phyloP scores from a whole-genome alignment of 2,888 invertebrate species.

The Conus canariensis region DNA sequence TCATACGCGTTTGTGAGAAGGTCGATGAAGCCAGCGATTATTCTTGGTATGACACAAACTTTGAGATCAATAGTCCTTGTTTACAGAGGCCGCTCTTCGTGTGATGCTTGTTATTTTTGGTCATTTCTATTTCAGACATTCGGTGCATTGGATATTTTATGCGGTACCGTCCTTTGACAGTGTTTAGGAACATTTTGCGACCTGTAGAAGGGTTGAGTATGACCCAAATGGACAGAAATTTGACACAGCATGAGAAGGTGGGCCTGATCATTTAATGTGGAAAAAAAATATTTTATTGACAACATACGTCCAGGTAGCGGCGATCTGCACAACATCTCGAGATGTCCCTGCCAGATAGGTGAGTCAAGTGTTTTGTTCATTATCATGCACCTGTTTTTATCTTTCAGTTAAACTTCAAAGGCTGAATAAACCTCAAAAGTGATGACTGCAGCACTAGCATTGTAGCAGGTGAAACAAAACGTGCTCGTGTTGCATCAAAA shows the following conservation, averaged over 20 bases:
- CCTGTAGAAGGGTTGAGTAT: not conserved
- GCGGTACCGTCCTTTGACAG: not conserved
- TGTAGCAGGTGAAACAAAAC: not conserved
- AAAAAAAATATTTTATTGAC: not conserved
- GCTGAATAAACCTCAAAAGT: not conserved
- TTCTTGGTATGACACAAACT: slow-evolving; percentile 41
- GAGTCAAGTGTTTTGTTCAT: not conserved
- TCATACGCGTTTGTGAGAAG: slow-evolving; percentile 31
- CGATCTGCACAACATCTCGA: not conserved
- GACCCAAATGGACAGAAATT: slow-evolving; percentile 41
- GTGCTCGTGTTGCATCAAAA: not conserved
- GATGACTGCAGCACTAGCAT: not conserved
- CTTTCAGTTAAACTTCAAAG: not conserved
- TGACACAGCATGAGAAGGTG: slow-evolving; percentile 41
- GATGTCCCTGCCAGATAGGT: slow-evolving; percentile 44
- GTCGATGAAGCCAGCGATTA: slow-evolving; percentile 40
- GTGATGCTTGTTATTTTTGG: not conserved
- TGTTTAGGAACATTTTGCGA: not conserved
- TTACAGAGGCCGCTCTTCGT: slow-evolving; percentile 28
- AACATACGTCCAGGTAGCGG: not conserved
- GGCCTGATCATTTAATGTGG: slow-evolving; percentile 26
- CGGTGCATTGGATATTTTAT: not conserved
- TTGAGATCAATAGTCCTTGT: slow-evolving; percentile 34
- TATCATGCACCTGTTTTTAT: not conserved
- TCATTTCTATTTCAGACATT: not conserved